Conservation (phyloP, 2,888 invertebrate species). For the Microchrysa polita region DNA sequence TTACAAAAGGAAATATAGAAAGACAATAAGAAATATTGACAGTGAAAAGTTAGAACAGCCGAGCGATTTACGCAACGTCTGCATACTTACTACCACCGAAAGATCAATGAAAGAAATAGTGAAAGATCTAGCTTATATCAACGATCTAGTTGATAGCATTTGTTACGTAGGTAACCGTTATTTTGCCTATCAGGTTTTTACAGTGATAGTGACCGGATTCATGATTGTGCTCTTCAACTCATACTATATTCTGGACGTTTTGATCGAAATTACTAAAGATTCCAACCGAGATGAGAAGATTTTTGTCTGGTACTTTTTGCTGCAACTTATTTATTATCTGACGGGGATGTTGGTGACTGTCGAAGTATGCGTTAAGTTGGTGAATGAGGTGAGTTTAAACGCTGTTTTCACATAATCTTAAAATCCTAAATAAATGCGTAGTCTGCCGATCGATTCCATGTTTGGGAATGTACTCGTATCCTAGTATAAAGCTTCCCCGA, state of each 20-base stretch:
- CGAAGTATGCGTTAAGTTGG: not conserved
- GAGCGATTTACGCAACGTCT: not conserved
- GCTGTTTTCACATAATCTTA: no score
- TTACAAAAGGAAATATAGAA: not conserved
- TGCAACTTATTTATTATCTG: constrained; percentile 2
- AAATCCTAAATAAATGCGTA: no score
- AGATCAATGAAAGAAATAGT: not conserved
- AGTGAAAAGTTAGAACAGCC: not conserved
- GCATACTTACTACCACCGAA: not conserved
- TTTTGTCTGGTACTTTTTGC: not conserved
- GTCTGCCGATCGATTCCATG: no score
- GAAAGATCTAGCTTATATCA: not conserved
- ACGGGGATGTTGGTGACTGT: not conserved
- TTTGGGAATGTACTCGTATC: no score
- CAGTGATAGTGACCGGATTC: constrained; percentile 1
- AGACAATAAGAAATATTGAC: not conserved
- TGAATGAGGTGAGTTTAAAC: constrained; percentile 13
- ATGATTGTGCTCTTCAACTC: constrained; percentile 14
- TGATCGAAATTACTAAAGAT: not conserved
- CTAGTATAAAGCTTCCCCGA: no score
- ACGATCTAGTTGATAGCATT: constrained; percentile 1
- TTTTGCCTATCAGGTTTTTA: constrained; percentile 15
- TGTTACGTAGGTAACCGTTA: not conserved
- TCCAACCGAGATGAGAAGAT: not conserved
- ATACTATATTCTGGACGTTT: constrained; percentile 1